Evolutionary conservation across 92 coral and sea anemone species (phyloP), one percentile per base, ranked within the genome.

Genomic region (Phymanthus crucifer): DNA sequence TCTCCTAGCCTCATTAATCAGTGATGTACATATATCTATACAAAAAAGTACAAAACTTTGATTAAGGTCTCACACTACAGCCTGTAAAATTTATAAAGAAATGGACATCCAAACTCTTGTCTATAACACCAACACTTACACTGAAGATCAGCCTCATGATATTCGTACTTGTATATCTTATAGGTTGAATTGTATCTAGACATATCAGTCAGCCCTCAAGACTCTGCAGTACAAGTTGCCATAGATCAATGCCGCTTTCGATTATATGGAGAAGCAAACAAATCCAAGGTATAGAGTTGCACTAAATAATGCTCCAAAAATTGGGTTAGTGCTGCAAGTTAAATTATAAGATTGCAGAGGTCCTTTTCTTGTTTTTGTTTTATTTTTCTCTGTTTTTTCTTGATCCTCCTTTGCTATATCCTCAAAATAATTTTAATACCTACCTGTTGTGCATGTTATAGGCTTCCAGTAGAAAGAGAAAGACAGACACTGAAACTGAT

Each of bases 171-270:
- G 32, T 45, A 24, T 29, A 45, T 74, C 6, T 36, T 31, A 27
- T 45, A 89, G 93, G 82, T 73, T 50, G 87, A 89, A n/a, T 84
- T 89, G 35, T 89, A 64, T 76, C 71, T 89, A 10, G 83, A 89
- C 35, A 58, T 90, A 11, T 85, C 93, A 8, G n/a, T 89, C 7
- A 82, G 21, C 45, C 77, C 66, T 65, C 78, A 77, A 43, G 81
- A 82, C 64, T 74, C 84, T n/a, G 77, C 32, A 46, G 83, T 89
- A 0, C 70, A 68, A 24, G 45, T 43, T 21, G 74, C 82, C 2
- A 64, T 89, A 43, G 86, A 85, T 36, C 77, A 77, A 64, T 84
- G 86, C 48, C 75, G 88, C 48, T 73, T 64, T 74, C 66, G 86
- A 19, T 35, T 78, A 19, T 67, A 54, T 8, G 81, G 81, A 37